Evolutionary conservation across 2,113 vertebrate species (phyloP).

Genomic region (Tetraodon nigroviridis): DNA sequence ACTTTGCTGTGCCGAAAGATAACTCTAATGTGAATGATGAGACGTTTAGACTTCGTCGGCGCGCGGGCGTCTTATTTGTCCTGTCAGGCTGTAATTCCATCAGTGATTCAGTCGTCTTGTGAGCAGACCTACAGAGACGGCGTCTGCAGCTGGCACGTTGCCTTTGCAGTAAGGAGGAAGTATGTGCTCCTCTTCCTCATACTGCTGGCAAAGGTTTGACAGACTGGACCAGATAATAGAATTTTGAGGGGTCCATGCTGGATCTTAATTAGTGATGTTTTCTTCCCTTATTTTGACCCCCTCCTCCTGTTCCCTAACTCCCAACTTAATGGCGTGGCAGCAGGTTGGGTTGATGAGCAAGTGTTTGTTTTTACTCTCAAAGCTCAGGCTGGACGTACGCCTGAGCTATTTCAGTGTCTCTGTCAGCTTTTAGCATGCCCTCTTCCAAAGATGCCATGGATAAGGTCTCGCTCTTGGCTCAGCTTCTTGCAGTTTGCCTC

Average conservation of each 20-base stretch:
- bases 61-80: conserved; percentile 10
- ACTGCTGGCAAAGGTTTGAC: too few relatives aligned
- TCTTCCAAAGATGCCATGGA: conserved; percentile 26
- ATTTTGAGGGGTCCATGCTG: conserved; percentile 8
- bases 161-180: conserved; percentile 26
- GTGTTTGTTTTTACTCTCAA: conserved; percentile 24
- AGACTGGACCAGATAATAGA: conserved; percentile 4
- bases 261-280: conserved; percentile 57
- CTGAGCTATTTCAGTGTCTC: neutral
- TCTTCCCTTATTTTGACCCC: neutral
- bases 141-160: conserved; percentile 36
- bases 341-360: conserved; percentile 46
- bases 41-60: conserved; percentile 30
- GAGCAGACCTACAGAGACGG: conserved; percentile 40
- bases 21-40: conserved; percentile 31
- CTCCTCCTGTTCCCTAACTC: too few relatives aligned
- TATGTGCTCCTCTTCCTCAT: conserved; percentile 5
- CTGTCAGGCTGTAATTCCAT: conserved; percentile 31
- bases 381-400: conserved; percentile 6
- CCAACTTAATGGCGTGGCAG: conserved; percentile 47
- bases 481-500: conserved; percentile 30
- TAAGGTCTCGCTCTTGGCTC: conserved; percentile 52
- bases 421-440: neutral
- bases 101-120: conserved; percentile 18
- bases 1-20: conserved; percentile 28